Conservation (phyloP, 2,888 invertebrate genomes). For the Agrotis segetum region DNA sequence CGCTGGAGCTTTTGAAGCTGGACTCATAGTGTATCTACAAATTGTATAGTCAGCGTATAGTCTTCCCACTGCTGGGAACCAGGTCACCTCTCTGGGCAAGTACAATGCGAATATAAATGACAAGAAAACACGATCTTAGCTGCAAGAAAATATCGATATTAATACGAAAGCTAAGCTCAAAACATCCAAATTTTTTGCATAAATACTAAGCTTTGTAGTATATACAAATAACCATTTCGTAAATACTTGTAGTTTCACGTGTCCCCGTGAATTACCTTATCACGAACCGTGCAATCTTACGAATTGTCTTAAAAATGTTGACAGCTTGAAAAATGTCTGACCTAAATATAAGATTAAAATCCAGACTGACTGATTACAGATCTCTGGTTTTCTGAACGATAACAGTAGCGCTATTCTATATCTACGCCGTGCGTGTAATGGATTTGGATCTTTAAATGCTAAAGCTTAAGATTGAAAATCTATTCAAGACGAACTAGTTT, state of each 20-base stretch:
- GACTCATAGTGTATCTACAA: no score
- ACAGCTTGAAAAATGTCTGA: slow-evolving; percentile 34
- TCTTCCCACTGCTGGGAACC: no score
- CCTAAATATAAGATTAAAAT: slow-evolving; percentile 44
- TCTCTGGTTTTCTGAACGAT: slow-evolving; percentile 35
- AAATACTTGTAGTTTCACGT: slow-evolving; percentile 18
- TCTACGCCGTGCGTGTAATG: no score
- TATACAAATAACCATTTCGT: slow-evolving; percentile 26
- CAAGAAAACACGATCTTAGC: background rate
- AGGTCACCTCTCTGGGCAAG: no score
- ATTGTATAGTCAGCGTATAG: no score
- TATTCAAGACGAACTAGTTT: no score
- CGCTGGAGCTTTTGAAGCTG: no score
- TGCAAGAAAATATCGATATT: background rate
- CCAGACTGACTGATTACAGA: slow-evolving; percentile 53
- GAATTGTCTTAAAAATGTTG: slow-evolving; percentile 37
- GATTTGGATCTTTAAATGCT: no score
- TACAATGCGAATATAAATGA: no score
- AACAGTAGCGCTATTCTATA: background rate
- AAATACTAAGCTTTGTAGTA: background rate
- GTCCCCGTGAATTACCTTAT: slow-evolving; percentile 41
- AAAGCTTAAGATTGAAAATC: no score
- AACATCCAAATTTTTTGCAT: background rate
- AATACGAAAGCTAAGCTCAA: background rate
- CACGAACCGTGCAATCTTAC: slow-evolving; percentile 46